Conservation (phyloP, 2,888 invertebrate genomes). For the Mesorhabditis belari region DNA sequence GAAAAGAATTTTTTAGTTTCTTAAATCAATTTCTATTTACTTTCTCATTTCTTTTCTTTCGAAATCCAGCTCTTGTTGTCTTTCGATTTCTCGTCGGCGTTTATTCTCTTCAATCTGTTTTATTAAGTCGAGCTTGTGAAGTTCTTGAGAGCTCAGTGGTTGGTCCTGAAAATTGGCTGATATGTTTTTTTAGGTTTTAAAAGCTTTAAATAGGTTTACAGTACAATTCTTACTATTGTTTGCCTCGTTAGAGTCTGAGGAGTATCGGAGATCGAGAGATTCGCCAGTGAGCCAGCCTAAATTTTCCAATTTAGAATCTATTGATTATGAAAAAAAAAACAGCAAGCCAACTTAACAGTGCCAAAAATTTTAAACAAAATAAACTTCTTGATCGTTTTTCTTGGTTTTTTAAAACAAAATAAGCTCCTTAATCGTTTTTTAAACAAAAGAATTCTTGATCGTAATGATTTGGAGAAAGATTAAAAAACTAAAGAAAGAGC, state of each 20-base stretch:
- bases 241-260: neutral
- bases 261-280: neutral
- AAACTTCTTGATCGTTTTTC: too few relatives aligned
- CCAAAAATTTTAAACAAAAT: too few relatives aligned
- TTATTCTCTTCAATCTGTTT: neutral
- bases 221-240: neutral
- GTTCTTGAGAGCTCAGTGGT: neutral
- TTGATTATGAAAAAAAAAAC: too few relatives aligned
- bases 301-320: too few relatives aligned
- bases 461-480: too few relatives aligned
- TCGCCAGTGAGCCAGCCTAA: neutral
- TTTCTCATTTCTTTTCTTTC: neutral
- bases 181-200: too few relatives aligned
- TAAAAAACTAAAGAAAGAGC: too few relatives aligned
- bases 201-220: too few relatives aligned
- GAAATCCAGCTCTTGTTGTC: neutral
- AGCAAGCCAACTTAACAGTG: too few relatives aligned
- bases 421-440: too few relatives aligned
- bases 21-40: neutral
- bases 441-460: too few relatives aligned
- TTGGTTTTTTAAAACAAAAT: too few relatives aligned
- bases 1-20: neutral
- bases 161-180: neutral
- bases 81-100: neutral
- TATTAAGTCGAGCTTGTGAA: neutral